Conservation (phyloP, 2,113 vertebrate genomes). For the Taurulus bubalis region DNA sequence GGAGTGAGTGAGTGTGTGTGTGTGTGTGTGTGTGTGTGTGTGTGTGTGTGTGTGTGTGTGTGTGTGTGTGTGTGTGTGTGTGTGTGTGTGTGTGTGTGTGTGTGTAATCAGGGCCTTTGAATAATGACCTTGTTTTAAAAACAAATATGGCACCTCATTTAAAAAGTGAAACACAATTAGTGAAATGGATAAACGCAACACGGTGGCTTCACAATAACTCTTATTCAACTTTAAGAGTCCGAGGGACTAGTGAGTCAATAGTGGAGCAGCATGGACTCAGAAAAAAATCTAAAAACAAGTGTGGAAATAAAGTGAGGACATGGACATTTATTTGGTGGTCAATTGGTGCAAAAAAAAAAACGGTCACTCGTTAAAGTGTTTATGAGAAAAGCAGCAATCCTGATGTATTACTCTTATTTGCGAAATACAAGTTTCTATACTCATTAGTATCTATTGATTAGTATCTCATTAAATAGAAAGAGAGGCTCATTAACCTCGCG, state of each 20-base stretch:
- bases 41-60: too few relatives aligned
- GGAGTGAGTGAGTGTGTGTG: too few relatives aligned
- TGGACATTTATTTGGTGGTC: not conserved
- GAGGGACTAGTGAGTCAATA: not conserved
- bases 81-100: too few relatives aligned
- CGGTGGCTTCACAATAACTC: slow-evolving; percentile 7
- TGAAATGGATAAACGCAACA: too few relatives aligned
- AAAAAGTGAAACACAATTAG: not conserved
- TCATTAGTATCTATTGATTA: not conserved
- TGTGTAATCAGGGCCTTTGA: not conserved
- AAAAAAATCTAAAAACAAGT: not conserved
- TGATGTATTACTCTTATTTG: not conserved
- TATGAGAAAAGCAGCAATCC: not conserved
- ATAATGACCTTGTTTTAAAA: not conserved
- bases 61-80: too few relatives aligned
- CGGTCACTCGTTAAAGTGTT: not conserved
- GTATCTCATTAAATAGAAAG: not conserved
- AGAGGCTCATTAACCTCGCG: not conserved
- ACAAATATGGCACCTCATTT: not conserved
- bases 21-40: too few relatives aligned
- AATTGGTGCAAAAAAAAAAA: too few relatives aligned
- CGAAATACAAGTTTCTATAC: not conserved
- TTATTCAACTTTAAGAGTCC: not conserved
- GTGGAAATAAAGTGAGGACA: not conserved
- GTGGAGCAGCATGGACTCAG: not conserved